Evolutionary conservation across 2,888 invertebrate genomes (phyloP).

Genomic region (Pollenia amentaria): DNA sequence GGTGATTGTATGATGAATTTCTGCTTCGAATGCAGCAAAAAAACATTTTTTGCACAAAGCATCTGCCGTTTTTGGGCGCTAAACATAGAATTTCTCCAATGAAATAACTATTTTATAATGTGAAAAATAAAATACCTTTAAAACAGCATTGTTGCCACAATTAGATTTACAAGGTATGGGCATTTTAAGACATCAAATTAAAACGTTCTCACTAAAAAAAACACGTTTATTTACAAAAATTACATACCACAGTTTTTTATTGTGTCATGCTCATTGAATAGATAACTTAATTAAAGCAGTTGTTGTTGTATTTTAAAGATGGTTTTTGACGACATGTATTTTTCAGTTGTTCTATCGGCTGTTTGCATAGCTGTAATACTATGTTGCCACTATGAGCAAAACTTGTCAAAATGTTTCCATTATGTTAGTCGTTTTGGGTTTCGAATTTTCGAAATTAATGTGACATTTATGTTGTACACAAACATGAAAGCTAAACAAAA

Average conservation of each 20-base stretch:
- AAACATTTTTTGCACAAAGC: conserved; percentile 97
- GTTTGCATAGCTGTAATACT: too few species aligned
- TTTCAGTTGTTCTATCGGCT: too few species aligned
- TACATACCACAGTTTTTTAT: conserved; percentile 31
- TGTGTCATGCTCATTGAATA: not conserved
- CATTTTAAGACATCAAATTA: conserved; percentile 85
- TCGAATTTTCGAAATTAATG: too few species aligned
- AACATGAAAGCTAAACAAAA: too few species aligned
- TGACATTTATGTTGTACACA: too few species aligned
- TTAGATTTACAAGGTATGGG: conserved; percentile 88
- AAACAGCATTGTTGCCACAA: conserved; percentile 90
- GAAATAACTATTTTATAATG: conserved; percentile 24
- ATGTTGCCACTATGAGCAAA: too few species aligned
- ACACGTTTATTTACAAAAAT: conserved; percentile 56
- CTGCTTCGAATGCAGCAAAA: conserved; percentile 96
- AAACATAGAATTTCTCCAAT: conserved; percentile 68
- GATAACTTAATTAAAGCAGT: not conserved
- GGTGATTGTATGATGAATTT: conserved; percentile 96
- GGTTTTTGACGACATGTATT: too few species aligned
- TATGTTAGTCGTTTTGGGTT: too few species aligned
- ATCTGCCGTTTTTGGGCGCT: conserved; percentile 96
- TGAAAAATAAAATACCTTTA: conserved; percentile 87
- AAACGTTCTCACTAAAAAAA: not conserved
- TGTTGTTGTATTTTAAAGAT: not conserved
- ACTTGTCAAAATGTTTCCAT: too few species aligned